These are phyloP conservation scores for Nasonia longicornis DNA, from an alignment of 1,140 invertebrate species.

Conservation along the genomic window DNA sequence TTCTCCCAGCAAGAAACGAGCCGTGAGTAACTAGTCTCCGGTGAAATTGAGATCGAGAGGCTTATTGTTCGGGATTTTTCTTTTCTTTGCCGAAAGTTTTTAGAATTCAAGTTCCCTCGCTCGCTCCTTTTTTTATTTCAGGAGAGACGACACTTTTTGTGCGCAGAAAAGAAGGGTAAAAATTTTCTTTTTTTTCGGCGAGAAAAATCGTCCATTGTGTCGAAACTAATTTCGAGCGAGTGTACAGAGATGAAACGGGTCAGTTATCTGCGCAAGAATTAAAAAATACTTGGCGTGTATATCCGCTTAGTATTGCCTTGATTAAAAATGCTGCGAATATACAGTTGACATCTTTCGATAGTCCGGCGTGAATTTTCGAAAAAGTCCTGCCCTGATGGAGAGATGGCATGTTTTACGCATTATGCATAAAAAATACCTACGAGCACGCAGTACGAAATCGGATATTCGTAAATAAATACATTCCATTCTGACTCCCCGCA, in stretches of 20 bases:
- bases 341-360: no score
- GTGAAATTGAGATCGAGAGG: conserved; percentile 26
- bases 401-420: not conserved
- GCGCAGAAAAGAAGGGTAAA: not conserved
- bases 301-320: no score
- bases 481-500: not conserved
- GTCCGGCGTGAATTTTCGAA: no score
- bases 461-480: not conserved
- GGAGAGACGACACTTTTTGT: not conserved
- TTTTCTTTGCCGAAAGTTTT: not conserved
- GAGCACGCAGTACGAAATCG: not conserved
- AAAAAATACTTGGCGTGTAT: not conserved
- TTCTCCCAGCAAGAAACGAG: not conserved
- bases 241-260: not conserved
- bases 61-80: conserved; percentile 16
- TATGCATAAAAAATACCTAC: not conserved
- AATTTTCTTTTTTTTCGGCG: not conserved
- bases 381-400: no score
- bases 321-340: no score
- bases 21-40: conserved; percentile 25
- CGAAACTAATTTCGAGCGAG: not conserved
- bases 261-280: not conserved
- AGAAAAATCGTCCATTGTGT: not conserved
- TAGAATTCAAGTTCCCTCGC: not conserved
- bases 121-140: not conserved